phyloP scores from a whole-genome alignment of 1,140 invertebrate genomes.

The Heliconius congener region DNA sequence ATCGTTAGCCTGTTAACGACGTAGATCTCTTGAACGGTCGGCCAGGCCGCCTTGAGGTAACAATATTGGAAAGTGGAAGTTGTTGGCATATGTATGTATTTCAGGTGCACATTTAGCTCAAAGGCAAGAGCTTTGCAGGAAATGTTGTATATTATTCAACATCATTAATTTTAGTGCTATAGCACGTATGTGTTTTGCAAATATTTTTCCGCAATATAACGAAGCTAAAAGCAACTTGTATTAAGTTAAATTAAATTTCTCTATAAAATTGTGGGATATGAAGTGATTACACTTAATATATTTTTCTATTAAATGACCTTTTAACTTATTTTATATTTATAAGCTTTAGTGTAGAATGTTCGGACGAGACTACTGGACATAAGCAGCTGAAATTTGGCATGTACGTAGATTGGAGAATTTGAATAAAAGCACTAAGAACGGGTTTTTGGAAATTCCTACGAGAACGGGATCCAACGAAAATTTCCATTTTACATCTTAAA shows the following conservation, averaged over 20 bases:
- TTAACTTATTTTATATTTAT: background rate
- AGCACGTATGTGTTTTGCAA: background rate
- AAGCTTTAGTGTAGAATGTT: background rate
- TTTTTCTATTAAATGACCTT: background rate
- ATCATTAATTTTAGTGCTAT: constrained; percentile 21
- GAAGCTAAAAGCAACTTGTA: background rate
- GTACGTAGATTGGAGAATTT: too few relatives aligned
- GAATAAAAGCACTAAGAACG: too few relatives aligned
- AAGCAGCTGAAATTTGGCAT: too few relatives aligned
- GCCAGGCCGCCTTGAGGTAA: constrained; percentile 32
- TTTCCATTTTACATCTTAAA: too few relatives aligned
- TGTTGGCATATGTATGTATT: constrained; percentile 32
- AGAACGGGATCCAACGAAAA: too few relatives aligned
- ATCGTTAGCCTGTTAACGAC: constrained; percentile 38
- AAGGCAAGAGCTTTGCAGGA: constrained; percentile 26
- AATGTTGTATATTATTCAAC: constrained; percentile 26
- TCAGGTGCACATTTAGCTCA: constrained; percentile 33
- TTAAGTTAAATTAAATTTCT: background rate
- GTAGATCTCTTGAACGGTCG: constrained; percentile 38
- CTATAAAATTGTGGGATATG: background rate
- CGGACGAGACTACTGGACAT: too few relatives aligned
- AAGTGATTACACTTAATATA: background rate
- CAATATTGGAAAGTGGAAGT: constrained; percentile 40
- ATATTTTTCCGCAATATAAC: background rate
- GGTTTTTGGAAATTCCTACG: too few relatives aligned